phyloP scores from a whole-genome alignment of 1,140 invertebrate species.

The Drosophila saltans region DNA sequence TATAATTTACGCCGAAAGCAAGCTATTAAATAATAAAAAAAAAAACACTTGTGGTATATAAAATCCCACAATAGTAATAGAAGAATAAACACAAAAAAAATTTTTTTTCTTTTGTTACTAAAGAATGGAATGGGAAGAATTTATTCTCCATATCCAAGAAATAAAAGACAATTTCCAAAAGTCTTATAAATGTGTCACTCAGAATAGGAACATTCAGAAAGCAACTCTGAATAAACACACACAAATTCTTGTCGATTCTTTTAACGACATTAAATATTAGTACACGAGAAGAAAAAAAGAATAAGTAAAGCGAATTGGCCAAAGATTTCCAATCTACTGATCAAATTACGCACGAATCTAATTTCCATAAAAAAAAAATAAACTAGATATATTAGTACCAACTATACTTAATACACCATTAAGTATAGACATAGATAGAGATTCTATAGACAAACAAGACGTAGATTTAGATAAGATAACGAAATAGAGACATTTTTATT shows the following conservation, averaged over 20 bases:
- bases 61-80: no score
- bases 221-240: conserved; percentile 1
- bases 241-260: conserved; percentile 17
- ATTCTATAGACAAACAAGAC: no score
- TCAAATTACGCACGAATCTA: conserved; percentile 8
- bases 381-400: conserved; percentile 6
- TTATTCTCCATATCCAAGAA: not conserved
- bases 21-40: no score
- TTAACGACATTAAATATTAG: conserved; percentile 9
- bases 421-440: not conserved
- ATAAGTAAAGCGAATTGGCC: conserved; percentile 13
- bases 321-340: conserved; percentile 6
- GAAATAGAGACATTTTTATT: not conserved
- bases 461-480: not conserved
- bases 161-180: not conserved
- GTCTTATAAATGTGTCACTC: not conserved
- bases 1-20: no score
- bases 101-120: not conserved
- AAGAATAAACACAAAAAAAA: no score
- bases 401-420: not conserved
- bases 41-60: no score
- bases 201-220: conserved; percentile 3
- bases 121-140: not conserved
- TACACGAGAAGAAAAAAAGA: not conserved
- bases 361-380: conserved; percentile 1